Percentiles rank a stretch among this genome's conserved stretches.
Evolutionary conservation across 2,888 invertebrate genomes (phyloP).

Genomic region (Steromphala cineraria): DNA sequence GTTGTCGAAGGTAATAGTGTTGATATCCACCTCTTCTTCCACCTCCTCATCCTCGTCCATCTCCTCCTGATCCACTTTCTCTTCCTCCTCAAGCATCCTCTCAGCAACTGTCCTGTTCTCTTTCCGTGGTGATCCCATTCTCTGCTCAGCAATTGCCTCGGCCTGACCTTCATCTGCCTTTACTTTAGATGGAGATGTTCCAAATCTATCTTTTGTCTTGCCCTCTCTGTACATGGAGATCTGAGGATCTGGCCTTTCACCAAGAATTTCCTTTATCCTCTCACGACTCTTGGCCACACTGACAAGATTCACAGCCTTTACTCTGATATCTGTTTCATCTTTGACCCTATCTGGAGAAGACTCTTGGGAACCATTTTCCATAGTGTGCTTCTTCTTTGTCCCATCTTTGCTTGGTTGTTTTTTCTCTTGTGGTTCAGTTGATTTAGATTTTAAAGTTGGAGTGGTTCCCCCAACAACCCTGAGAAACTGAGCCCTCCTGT

Average conservation of each 20-base stretch:
- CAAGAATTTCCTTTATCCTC: slow-evolving; percentile 44
- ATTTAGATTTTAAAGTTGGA: not conserved
- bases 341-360: not conserved
- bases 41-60: slow-evolving; percentile 52
- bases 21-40: slow-evolving; percentile 53
- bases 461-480: slow-evolving; percentile 6
- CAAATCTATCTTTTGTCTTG: not conserved
- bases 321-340: not conserved
- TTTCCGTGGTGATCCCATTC: slow-evolving; percentile 1
- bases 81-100: not conserved
- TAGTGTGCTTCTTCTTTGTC: not conserved
- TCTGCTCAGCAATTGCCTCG: not conserved
- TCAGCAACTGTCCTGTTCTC: not conserved
- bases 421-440: not conserved
- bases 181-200: not conserved
- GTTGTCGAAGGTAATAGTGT: slow-evolving; percentile 57
- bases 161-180: not conserved
- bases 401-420: not conserved
- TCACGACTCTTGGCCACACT: not conserved
- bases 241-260: slow-evolving; percentile 38
- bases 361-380: not conserved
- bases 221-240: slow-evolving; percentile 28
- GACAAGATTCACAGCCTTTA: not conserved
- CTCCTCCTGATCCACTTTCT: not conserved
- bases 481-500: slow-evolving; percentile 50